Evolutionary conservation across 2,797 vertebrate species (phyloP), one percentile per base, ranked within the genome.

Genomic region (Podarcis siculus): DNA sequence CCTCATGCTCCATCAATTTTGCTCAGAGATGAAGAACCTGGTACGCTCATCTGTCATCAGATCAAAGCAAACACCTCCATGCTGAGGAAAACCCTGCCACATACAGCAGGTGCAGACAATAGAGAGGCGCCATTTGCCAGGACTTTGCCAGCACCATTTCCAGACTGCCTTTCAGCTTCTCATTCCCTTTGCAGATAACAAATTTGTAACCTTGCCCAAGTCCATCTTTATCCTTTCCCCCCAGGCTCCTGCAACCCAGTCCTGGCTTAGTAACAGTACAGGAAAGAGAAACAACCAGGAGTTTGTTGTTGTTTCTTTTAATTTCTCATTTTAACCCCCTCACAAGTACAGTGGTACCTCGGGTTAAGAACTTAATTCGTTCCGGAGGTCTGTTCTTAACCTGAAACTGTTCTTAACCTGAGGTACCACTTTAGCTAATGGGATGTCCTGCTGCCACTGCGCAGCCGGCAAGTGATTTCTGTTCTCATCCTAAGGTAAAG

Each of bases 141-240:
- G 64, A 19, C 73, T 69, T 88, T 35, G 67, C 58, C 9, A 55
- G 49, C 49, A 10, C 75, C 45, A 3, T 78, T 88, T 77, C 17
- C 25, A 78, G 32, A 5, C 13, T 71, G 45, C 25, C 39, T 39
- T 78, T 39, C 73, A 25, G 80, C 7, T 88, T 88, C 69, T 69
- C 75, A 17, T 78, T 32, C 84, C 61, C 64, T 17, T 78, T 61
- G 13, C 58, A 83, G 64, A 83, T 55, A 83, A 78, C 30, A 32
- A 69, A 78, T 75, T 30, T 88, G 80, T 67, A 83, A n/a, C 8
- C 19, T 64, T 87, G 69, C 25, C 72, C 80, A 76, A 35, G 61
- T 55, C 7, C 21, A 21, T 83, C 45, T 76, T 78, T 71, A 83
- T 78, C 81, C 72, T 83, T 42, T 83, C 25, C 55, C 86, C 42